Base-by-base conservation (phyloP, 2,888 invertebrate genomes). In the Tanaodytes sp. region DNA sequence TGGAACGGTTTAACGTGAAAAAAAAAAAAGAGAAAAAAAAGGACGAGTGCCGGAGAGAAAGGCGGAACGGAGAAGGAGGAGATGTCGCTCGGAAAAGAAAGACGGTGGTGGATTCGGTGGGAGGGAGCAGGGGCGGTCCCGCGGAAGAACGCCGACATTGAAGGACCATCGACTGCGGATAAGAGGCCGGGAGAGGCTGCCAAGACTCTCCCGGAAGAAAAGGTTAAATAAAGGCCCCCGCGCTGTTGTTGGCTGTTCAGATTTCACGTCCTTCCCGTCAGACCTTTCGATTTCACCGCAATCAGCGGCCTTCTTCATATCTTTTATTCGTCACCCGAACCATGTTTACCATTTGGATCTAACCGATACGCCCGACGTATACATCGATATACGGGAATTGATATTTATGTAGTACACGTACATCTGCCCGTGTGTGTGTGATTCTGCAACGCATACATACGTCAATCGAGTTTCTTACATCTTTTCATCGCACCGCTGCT, bases 211-310 rank as follows among this genome's bases (percentile, higher is more conserved):
- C 23, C 23, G 23, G 70, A 70, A 73, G 72, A 67, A 74, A 70
- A 73, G 73, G 73, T 73, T 75, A 75, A 76, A 75, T 75, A 76
- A 73, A 73, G 73, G 71, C 62, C 67, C 51, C 72, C 68, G 64
- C 23, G 23, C 74, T 73, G 74, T 76, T 84, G 85, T 84, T 85
- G 80, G 84, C 84, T 80, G 83, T 85, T 84, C 82, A 82, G 85
- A 84, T 84, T 83, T 82, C 80, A 30, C 54, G 31, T 4, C 23
- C 23, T 4, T 23, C 23, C 23, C 23, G 4, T 8, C 23, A 23
- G 23, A 4, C 23, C 23, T 8, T n/a, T 23, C 23, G 5, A 23
- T 23, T 8, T 23, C 23, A 39, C 51, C 51, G 61, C 55, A 70
- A 55, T 61, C 58, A 55, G 65, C 65, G 66, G 63, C 54, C 51